Evolutionary conservation across 2,113 vertebrate species (phyloP).

Genomic region (Mohoua ochrocephala): DNA sequence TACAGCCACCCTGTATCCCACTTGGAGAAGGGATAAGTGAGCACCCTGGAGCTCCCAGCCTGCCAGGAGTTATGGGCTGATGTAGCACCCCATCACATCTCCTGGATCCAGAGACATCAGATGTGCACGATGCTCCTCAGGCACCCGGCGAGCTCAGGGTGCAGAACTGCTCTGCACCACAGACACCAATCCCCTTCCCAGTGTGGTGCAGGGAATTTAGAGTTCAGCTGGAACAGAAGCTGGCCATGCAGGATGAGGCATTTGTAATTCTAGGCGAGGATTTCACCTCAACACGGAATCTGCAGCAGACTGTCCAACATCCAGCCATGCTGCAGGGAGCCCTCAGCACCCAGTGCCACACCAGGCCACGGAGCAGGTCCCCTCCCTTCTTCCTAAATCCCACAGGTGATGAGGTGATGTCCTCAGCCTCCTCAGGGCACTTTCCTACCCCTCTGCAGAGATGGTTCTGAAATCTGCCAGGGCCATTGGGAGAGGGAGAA

Average conservation of each 20-base stretch:
- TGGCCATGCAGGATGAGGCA: neutral
- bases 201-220: neutral
- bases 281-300: rapidly evolving
- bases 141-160: rapidly evolving
- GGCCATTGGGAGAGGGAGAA: rapidly evolving
- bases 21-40: neutral
- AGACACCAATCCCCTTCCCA: neutral
- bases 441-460: neutral
- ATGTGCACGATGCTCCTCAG: neutral
- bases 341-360: neutral
- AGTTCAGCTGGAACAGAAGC: neutral
- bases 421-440: neutral
- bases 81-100: neutral
- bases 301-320: neutral
- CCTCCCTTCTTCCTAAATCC: neutral
- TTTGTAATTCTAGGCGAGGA: neutral
- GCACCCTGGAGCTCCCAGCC: neutral
- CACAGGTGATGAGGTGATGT: rapidly evolving
- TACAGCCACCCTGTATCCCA: rapidly evolving
- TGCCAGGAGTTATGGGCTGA: neutral
- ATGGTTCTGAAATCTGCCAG: rapidly evolving
- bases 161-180: rapidly evolving
- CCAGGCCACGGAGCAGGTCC: rapidly evolving
- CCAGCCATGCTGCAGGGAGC: neutral
- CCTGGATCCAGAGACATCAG: neutral